Evolutionary conservation across 1,140 invertebrate genomes (phyloP), one percentile per base, ranked within the genome.

Genomic region (Pseudomyrmex sp.): DNA sequence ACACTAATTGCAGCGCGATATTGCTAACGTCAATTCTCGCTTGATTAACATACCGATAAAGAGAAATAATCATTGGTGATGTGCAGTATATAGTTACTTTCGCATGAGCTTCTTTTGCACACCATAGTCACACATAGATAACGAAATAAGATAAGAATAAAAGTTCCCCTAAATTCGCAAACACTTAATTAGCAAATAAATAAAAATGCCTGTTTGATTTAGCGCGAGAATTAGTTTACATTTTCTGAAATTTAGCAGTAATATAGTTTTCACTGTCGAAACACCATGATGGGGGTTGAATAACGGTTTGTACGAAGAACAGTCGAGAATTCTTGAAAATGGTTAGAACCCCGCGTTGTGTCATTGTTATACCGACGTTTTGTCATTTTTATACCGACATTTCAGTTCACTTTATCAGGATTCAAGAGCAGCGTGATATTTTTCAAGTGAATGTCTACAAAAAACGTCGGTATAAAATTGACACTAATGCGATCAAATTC

Each of bases 81-180:
- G 58, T 18, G 20, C 44, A 59, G 5, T 26, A 65, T 35, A 23
- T 70, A 70, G 52, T 79, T 79, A 48, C 52, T 80, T 72, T 80
- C 65, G 76, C 76, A 10, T 50, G 20, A 5, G 44, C 66, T 80
- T 80, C 44, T 72, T 75, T 80, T 72, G 66, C 76, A 70, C 66
- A 61, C 66, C 13, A 44, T 50, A 80, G 58, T 48, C 20, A 18
- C 15, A 46, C 54, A 79, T 80, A 80, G 66, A 7, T 72, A 26
- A 79, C 15, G 12, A 52, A 23, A 20, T 63, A 52, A 48, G 26
- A n/a, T 79, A 79, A 61, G 10, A 48, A 70, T 80, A 59, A 59
- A 70, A 59, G 12, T 35, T 72, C 5, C 76, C 44, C 59, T 35
- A 35, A 35, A 59, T 50, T 80, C 23, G 76, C 66, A n/a, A 70